These are phyloP conservation scores for Excalfactoria chinensis DNA, from an alignment of 2,113 vertebrate genomes.

Conservation along the genomic window DNA sequence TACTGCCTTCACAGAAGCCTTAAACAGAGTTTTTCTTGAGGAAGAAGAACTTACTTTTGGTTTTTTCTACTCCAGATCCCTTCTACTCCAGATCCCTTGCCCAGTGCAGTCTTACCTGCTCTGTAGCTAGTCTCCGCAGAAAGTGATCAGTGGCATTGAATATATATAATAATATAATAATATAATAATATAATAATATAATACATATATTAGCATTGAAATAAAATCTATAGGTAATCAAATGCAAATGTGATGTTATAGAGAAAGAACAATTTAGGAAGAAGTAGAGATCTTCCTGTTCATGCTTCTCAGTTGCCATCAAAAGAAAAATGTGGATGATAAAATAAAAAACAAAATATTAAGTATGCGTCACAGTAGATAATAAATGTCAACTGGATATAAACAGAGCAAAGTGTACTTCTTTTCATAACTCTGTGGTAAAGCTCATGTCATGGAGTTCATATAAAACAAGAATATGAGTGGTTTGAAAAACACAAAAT, in stretches of 20 bases:
- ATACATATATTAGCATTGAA: neutral
- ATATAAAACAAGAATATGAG: neutral
- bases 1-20: too few species aligned
- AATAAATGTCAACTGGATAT: neutral
- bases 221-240: neutral
- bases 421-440: neutral
- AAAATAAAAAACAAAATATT: neutral
- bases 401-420: neutral
- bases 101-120: too few species aligned
- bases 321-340: neutral
- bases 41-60: too few species aligned
- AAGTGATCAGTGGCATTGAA: too few species aligned
- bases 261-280: neutral
- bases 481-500: neutral
- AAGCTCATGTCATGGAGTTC: neutral
- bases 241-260: fast-evolving
- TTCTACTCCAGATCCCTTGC: too few species aligned
- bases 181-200: too few species aligned
- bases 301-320: neutral
- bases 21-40: too few species aligned
- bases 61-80: too few species aligned
- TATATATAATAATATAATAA: too few species aligned
- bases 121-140: too few species aligned
- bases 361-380: neutral
- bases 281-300: neutral